Evolutionary conservation across 35 echinoderm and acorn worm genomes (phyloP), one percentile per base, ranked within the genome.

Genomic region (Anneissia japonica): DNA sequence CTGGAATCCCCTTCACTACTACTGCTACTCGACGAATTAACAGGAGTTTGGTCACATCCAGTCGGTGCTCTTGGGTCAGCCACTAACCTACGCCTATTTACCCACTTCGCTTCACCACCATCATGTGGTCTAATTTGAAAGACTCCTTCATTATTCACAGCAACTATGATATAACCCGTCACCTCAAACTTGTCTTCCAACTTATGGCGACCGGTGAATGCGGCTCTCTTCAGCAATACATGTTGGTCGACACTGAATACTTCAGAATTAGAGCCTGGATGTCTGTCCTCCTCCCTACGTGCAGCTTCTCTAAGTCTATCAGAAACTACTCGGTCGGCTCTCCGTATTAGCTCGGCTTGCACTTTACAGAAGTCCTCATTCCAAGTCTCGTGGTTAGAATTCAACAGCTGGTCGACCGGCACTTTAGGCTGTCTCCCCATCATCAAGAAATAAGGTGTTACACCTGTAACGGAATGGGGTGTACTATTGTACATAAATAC

Each of bases 371-470:
- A 86, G 29, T 75, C 55, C 35, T 86, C 31, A n/a, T 86, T 41
- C 55, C 73, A 76, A n/a, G 29, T 41, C 0, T 32, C 30, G 31
- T 74, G 35, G 21, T 31, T 38, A 21, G 31, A n/a, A 30, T 46
- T 40, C 10, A 87, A 79, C 28, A 81, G 36, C 0, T 81, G 75
- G 40, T 87, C 86, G 34, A 87, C 19, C 26, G 86, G 86, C 36
- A 87, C 29, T 46, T 31, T 16, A 16, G 86, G 86, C 26, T 81
- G 33, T 46, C 86, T 81, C 4, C 86, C 86, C 39, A 87, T 80
- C 86, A 87, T 87, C 37, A 87, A 73, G 36, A 79, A 81, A 81
- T 87, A 87, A 3, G 86, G 86, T 7, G 76, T 29, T 36, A 45
- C 37, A 21, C 86, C 77, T 23, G 86, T 87, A 6, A 46, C 37